These are phyloP conservation scores for Caenorhabditis becei DNA, from an alignment of 2,888 invertebrate species.

Conservation along the genomic window DNA sequence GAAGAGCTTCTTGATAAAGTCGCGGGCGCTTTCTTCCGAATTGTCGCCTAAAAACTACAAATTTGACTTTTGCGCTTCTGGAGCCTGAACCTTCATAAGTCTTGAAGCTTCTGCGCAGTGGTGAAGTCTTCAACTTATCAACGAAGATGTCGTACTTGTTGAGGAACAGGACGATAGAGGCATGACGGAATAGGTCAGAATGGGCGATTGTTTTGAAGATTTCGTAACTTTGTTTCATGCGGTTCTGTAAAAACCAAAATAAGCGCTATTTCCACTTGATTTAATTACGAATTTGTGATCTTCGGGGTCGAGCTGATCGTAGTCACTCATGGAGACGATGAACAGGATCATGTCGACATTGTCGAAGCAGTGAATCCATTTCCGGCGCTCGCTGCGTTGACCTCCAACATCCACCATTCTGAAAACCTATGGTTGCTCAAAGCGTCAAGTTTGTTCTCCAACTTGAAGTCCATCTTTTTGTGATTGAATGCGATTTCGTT, in stretches of 20 bases:
- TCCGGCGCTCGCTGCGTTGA: slow-evolving; percentile 72
- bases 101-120: slow-evolving; percentile 78
- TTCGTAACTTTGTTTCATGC: slow-evolving; percentile 72
- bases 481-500: slow-evolving; percentile 68
- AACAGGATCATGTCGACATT: slow-evolving; percentile 74
- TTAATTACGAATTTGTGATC: slow-evolving; percentile 61
- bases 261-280: background rate
- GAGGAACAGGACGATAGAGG: slow-evolving; percentile 81
- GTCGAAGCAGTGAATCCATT: slow-evolving; percentile 77
- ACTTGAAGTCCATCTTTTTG: slow-evolving; percentile 72
- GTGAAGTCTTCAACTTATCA: slow-evolving; percentile 78
- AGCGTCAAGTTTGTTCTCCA: background rate
- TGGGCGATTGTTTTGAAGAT: slow-evolving; percentile 80
- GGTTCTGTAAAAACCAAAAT: slow-evolving; percentile 78
- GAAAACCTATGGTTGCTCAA: background rate
- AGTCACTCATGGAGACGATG: slow-evolving; percentile 70
- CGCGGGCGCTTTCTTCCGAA: slow-evolving; percentile 76
- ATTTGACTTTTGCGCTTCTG: background rate
- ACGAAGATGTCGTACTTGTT: slow-evolving; percentile 81
- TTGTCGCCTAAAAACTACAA: slow-evolving; percentile 74
- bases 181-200: slow-evolving; percentile 82
- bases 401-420: slow-evolving; percentile 78
- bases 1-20: slow-evolving; percentile 81
- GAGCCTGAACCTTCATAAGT: slow-evolving; percentile 74
- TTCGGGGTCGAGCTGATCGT: slow-evolving; percentile 72